Conservation (phyloP, 2,113 vertebrate genomes). For the Phasianus colchicus region DNA sequence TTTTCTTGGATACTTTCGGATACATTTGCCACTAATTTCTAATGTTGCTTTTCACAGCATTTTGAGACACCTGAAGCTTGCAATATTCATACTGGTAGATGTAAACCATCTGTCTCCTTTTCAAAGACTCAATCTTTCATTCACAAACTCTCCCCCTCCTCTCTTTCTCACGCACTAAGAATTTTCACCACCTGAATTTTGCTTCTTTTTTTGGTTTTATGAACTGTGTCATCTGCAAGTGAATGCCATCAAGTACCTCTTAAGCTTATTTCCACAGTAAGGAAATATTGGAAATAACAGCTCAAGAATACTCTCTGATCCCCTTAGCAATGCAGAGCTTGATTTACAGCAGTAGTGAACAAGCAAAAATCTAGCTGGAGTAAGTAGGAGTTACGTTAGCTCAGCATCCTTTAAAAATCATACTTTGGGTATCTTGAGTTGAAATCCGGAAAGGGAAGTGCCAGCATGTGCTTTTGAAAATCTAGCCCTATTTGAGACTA, state of each 20-base stretch:
- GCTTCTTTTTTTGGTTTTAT: background rate
- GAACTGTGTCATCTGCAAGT: slow-evolving; percentile 26
- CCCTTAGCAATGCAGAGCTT: background rate
- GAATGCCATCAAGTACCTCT: slow-evolving; percentile 33
- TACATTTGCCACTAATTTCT: slow-evolving; percentile 3
- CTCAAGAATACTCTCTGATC: background rate
- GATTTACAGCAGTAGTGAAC: background rate
- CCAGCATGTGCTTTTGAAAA: background rate
- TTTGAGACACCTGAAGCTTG: slow-evolving; percentile 46
- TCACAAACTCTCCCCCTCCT: background rate
- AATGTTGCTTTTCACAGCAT: slow-evolving; percentile 21
- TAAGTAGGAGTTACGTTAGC: background rate
- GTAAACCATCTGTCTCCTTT: slow-evolving; percentile 46
- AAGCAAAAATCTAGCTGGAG: background rate
- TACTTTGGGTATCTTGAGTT: background rate
- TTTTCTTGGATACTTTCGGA: background rate
- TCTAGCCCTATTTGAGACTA: background rate
- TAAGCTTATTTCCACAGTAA: slow-evolving; percentile 29
- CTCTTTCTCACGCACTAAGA: slow-evolving; percentile 13
- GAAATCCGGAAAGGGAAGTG: background rate
- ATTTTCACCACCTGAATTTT: slow-evolving; percentile 54
- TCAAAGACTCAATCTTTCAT: background rate
- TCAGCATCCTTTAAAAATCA: slow-evolving; percentile 20
- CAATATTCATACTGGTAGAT: background rate
- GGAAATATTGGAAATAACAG: background rate